Base-by-base conservation (phyloP, 2,113 vertebrate genomes). In the Neofelis nebulosa region DNA sequence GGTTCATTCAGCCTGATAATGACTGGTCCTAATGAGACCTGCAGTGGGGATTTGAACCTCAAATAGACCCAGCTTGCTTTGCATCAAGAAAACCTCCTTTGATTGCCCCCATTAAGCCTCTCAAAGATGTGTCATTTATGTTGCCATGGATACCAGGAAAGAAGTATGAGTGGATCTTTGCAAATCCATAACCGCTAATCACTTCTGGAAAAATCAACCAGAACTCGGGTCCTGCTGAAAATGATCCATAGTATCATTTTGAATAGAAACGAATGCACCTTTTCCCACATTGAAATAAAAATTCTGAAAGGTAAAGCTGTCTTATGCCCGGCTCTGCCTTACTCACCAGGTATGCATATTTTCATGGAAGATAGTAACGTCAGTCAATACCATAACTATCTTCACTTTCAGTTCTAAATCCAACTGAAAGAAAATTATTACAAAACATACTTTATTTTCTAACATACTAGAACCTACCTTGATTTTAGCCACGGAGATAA, bases 131-230 rank as follows among this genome's bases (percentile, higher is more conserved):
- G 38, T 38, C 38, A n/a, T 84, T 97, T 95, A 31, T 8, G 84
- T 97, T 96, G 31, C 88, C 76, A 86, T 96, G 94, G 96, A 85
- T 90, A 97, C 87, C 68, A 96, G 63, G 36, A 55, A 92, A 86
- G 71, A 96, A 90, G 33, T 73, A 52, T 86, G 36, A 66, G 29
- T 85, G 55, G 38, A 92, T 90, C 69, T 69, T 16, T 61, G 52
- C n/a, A 97, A 97, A 97, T 97, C 87, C 94, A 86, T 95, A 92
- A 86, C 92, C 90, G 33, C 86, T 94, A 96, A 96, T 97, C 86
- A 92, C 87, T 93, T 92, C 85, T 93, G 89, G 68, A 89, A 97
- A 94, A 97, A 93, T 91, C 78, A 94, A 65, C 78, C 79, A 91
- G 89, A 83, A 93, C 63, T 82, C 92, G 93, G 14, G 14, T 16